These are phyloP conservation scores for Dysidea cf. avara DNA, from an alignment of 37 sponge, comb jelly and placozoan species.

Conservation along the genomic window DNA sequence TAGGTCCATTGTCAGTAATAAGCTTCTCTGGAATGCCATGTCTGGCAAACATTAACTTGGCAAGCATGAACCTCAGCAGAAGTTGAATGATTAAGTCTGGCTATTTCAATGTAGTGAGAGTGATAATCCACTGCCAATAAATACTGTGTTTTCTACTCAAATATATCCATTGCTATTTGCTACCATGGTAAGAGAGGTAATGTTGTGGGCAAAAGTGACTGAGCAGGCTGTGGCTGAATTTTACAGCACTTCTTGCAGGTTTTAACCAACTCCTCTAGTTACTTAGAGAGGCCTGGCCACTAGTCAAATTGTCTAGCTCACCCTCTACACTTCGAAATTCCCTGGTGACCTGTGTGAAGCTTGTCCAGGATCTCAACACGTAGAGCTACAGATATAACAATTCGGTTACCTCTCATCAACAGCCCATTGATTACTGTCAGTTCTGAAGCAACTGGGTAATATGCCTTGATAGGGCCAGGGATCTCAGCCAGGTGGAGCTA, in stretches of 20 bases:
- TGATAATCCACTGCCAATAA: slow-evolving; percentile 57
- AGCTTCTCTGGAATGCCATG: too few species aligned
- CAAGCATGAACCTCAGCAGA: slow-evolving; percentile 22
- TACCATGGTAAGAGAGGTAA: slow-evolving; percentile 59
- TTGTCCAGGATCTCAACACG: too few species aligned
- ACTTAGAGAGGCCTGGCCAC: too few species aligned
- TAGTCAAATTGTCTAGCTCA: too few species aligned
- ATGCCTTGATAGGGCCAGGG: not conserved
- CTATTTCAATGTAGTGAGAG: slow-evolving; percentile 55
- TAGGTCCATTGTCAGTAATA: too few species aligned
- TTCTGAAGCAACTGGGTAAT: not conserved
- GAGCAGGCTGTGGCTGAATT: too few species aligned
- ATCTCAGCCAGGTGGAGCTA: too few species aligned
- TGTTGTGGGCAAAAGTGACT: slow-evolving; percentile 17
- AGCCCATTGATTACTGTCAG: slow-evolving; percentile 33
- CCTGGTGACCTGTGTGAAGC: too few species aligned
- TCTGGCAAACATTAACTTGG: slow-evolving; percentile 54
- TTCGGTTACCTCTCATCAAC: slow-evolving; percentile 21
- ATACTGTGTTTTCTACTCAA: slow-evolving; percentile 34
- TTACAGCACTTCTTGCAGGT: too few species aligned
- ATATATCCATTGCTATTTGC: slow-evolving; percentile 50
- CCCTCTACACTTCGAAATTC: too few species aligned
- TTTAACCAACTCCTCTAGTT: too few species aligned
- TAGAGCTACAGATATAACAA: too few species aligned
- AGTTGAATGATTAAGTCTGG: slow-evolving; percentile 4